Evolutionary conservation across 2,888 invertebrate genomes (phyloP).

Genomic region (Tyria jacobaeae): DNA sequence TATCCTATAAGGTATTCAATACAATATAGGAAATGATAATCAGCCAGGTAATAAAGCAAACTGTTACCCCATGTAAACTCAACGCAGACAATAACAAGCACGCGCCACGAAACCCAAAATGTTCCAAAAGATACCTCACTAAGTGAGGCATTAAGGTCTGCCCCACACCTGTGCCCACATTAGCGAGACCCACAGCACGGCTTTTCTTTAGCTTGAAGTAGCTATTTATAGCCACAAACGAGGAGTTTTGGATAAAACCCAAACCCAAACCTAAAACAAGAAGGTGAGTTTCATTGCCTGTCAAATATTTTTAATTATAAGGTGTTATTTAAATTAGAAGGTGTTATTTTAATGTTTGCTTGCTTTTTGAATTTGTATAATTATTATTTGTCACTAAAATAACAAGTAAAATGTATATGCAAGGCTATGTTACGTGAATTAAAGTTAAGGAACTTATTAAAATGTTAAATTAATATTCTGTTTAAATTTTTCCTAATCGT

Average conservation of each 20-base stretch:
- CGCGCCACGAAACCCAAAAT: slow-evolving; percentile 88
- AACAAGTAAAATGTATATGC: not conserved
- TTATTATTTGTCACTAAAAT: not conserved
- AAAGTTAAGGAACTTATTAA: not conserved
- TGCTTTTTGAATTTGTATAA: slow-evolving; percentile 9
- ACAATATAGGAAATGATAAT: not conserved
- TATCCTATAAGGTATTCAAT: not conserved
- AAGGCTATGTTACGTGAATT: not conserved
- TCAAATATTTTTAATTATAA: slow-evolving; percentile 16
- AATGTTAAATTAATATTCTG: not conserved
- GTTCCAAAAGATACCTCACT: slow-evolving; percentile 88
- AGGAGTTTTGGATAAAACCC: slow-evolving; percentile 90
- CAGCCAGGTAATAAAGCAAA: slow-evolving; percentile 20
- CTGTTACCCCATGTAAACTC: slow-evolving; percentile 88
- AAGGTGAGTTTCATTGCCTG: slow-evolving; percentile 38
- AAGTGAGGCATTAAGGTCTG: slow-evolving; percentile 92
- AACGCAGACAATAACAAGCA: slow-evolving; percentile 88
- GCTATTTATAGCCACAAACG: slow-evolving; percentile 90
- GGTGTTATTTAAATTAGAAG: slow-evolving; percentile 24
- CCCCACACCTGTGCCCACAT: slow-evolving; percentile 92
- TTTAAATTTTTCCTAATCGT: not conserved
- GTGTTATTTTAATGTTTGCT: slow-evolving; percentile 10
- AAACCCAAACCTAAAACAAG: slow-evolving; percentile 87
- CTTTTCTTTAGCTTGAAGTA: slow-evolving; percentile 90
- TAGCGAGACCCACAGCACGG: slow-evolving; percentile 91